Evolutionary conservation across 2,113 vertebrate genomes (phyloP), one percentile per base, ranked within the genome.

Genomic region (Emydocephalus ijimae): DNA sequence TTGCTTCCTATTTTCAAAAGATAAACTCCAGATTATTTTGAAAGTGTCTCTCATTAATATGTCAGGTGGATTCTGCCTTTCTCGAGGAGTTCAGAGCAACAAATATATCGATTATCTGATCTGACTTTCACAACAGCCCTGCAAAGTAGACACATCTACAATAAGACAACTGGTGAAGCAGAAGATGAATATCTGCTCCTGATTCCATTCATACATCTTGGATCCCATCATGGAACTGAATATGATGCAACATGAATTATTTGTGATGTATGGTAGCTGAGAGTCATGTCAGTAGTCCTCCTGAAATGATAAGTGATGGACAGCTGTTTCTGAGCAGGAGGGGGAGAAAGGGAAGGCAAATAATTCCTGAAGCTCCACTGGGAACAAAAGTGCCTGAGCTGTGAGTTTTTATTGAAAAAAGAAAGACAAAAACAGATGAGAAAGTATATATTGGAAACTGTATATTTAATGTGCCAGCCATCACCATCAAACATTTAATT

Each of bases 401-500:
- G 6, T 92, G 69, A 59, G 29, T 57, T 61, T 59, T 89, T n/a
- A 34, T 89, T 26, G 34, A 81, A 81, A 81, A 81, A 61, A 21
- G 48, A 92, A 93, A 74, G 8, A 34, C 26, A 91, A 18, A 88
- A 81, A 89, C 0, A 93, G 8, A 26, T 64, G 57, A 90, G 69
- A 86, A 89, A n/a, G 45, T 61, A 29, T 90, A n/a, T 69, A 48
- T 90, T 64, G 24, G 24, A 23, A 43, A 29, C 9, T 34, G 26
- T 45, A 18, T 34, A 55, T 88, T 88, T 87, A 87, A 56, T 55
- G 89, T 88, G 43, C 85, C 59, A 91, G 54, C 57, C 93, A 93
- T 89, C 48, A 86, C 21, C 57, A 94, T 91, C 48, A 93, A 94
- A 93, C 9, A 0, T 89, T n/a, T 61, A 85, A n/a, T 74, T 92